Conservation (phyloP, 2,888 invertebrate genomes). For the Peribatodes rhomboidaria region DNA sequence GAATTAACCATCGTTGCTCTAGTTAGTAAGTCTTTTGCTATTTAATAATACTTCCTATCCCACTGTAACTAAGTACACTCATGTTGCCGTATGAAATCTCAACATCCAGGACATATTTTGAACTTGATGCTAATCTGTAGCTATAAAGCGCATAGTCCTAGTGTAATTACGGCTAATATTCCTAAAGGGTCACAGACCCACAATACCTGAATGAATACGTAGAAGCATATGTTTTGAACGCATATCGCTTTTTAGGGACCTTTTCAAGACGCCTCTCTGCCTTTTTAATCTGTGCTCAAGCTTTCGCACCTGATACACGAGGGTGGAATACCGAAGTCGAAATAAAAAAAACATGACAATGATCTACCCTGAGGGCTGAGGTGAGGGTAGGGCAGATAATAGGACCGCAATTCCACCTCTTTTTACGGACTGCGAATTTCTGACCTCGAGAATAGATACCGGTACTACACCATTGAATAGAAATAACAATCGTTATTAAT, state of each 20-base stretch:
- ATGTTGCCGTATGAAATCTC: too few species aligned
- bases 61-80: too few species aligned
- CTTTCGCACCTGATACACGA: slow-evolving; percentile 37
- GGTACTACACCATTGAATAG: slow-evolving; percentile 7
- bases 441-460: slow-evolving; percentile 12
- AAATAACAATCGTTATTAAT: slow-evolving; percentile 11
- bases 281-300: slow-evolving; percentile 1
- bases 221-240: too few species aligned
- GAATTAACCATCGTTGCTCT: too few species aligned
- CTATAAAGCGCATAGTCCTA: too few species aligned
- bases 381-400: slow-evolving; percentile 23
- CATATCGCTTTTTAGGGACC: background rate
- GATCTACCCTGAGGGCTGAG: slow-evolving; percentile 26
- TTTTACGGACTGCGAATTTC: slow-evolving; percentile 17
- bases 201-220: too few species aligned
- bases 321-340: slow-evolving; percentile 30
- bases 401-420: slow-evolving; percentile 17
- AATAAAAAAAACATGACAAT: slow-evolving; percentile 39
- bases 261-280: background rate
- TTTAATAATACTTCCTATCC: too few species aligned
- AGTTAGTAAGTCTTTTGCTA: too few species aligned
- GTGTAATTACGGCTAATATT: too few species aligned
- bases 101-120: too few species aligned
- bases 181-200: too few species aligned
- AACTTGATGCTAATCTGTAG: too few species aligned